These are phyloP conservation scores for Halcyon badia DNA, from an alignment of 2,797 vertebrate species.

Conservation along the genomic window DNA sequence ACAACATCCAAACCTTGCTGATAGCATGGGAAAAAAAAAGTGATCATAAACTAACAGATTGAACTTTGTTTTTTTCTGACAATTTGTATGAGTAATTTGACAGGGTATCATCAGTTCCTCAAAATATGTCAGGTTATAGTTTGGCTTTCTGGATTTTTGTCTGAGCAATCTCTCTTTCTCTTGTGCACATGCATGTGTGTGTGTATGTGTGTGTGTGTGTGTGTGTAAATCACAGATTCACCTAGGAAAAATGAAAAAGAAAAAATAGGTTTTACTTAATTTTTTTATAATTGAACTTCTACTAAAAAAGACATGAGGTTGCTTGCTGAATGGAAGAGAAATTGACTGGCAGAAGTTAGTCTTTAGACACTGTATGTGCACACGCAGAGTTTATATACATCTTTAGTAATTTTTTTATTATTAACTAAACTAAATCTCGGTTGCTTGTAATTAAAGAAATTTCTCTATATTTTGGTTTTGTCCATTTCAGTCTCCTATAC, in stretches of 20 bases:
- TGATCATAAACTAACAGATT: neutral
- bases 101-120: neutral
- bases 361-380: neutral
- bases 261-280: neutral
- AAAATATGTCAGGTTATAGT: neutral
- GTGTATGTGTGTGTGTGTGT: neutral
- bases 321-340: neutral
- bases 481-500: neutral
- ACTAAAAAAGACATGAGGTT: neutral
- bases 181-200: too few species aligned
- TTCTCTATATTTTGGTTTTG: neutral
- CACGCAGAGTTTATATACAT: accelerated
- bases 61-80: neutral
- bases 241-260: neutral
- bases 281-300: neutral
- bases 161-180: neutral
- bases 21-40: neutral
- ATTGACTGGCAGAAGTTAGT: neutral
- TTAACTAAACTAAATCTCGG: neutral
- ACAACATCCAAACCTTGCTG: neutral
- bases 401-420: neutral
- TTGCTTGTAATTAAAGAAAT: neutral
- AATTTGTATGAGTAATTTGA: neutral
- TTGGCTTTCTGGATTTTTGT: neutral
- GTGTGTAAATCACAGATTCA: neutral